These are phyloP conservation scores for Pantherophis alleghaniensis DNA, from an alignment of 2,797 vertebrate genomes.

Conservation along the genomic window DNA sequence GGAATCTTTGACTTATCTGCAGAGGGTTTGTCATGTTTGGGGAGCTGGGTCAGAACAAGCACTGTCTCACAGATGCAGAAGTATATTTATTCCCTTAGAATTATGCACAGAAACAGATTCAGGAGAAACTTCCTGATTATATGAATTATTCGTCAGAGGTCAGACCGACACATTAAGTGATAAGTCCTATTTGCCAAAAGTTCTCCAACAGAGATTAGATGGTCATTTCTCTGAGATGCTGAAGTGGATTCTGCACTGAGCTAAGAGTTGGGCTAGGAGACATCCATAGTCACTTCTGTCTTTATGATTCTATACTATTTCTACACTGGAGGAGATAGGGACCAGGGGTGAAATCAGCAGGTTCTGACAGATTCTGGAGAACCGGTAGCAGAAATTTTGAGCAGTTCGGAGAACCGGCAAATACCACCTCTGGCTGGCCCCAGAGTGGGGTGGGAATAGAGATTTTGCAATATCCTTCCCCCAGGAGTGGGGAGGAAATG, in stretches of 20 bases:
- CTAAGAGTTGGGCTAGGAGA: not conserved
- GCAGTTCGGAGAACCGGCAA: too few species aligned
- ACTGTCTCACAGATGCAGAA: not conserved
- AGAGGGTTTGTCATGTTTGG: too few species aligned
- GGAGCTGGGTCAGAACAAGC: not conserved
- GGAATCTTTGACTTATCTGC: too few species aligned
- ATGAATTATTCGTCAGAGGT: not conserved
- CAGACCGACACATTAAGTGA: not conserved
- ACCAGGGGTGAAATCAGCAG: not conserved
- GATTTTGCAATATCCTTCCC: too few species aligned
- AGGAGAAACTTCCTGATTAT: not conserved
- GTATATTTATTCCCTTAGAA: not conserved
- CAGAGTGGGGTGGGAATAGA: too few species aligned
- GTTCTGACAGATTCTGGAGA: too few species aligned
- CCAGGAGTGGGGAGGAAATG: too few species aligned
- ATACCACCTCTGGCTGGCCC: too few species aligned
- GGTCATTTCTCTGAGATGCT: not conserved
- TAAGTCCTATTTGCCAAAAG: not conserved
- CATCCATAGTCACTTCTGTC: not conserved
- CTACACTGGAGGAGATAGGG: not conserved
- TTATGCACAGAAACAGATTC: not conserved
- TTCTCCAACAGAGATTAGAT: not conserved
- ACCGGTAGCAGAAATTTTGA: too few species aligned
- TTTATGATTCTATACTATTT: not conserved
- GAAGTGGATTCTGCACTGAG: not conserved